Conservation (phyloP, 2,797 vertebrate genomes). For the Microcaecilia unicolor region DNA sequence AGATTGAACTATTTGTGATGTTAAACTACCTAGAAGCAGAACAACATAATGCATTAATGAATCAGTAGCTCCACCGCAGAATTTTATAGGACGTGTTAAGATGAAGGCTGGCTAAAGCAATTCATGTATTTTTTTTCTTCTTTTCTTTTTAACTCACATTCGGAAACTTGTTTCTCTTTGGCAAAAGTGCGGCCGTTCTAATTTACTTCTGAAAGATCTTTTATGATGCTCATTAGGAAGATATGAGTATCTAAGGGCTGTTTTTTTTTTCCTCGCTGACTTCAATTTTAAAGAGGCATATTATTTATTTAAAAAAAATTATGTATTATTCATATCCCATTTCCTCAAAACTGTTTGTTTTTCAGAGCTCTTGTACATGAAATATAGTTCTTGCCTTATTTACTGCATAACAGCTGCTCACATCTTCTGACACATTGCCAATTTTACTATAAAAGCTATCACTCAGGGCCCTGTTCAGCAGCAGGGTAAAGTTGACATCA, state of each 20-base stretch:
- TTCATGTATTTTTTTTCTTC: neutral
- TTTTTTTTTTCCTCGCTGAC: neutral
- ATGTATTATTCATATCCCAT: constrained; percentile 12
- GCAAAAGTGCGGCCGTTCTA: neutral
- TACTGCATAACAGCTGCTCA: too few relatives aligned
- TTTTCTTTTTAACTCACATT: neutral
- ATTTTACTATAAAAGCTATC: too few relatives aligned
- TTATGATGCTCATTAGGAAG: constrained; percentile 10
- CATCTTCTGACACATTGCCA: too few relatives aligned
- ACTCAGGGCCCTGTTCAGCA: too few relatives aligned
- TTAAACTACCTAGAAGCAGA: neutral
- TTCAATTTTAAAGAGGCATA: neutral
- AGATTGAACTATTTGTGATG: neutral
- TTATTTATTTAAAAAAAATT: constrained; percentile 2
- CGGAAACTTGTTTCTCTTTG: neutral
- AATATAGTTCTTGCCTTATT: too few relatives aligned
- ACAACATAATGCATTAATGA: constrained; percentile 1
- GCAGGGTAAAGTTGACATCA: too few relatives aligned
- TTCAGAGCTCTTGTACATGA: neutral
- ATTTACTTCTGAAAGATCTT: neutral
- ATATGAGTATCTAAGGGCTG: constrained; percentile 3
- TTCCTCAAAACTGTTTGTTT: constrained; percentile 9
- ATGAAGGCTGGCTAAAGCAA: constrained; percentile 1
- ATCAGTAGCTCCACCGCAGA: constrained; percentile 1
- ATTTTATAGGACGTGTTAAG: neutral